These are phyloP conservation scores for Diarsia brunnea DNA, from an alignment of 2,888 invertebrate genomes.

Conservation along the genomic window DNA sequence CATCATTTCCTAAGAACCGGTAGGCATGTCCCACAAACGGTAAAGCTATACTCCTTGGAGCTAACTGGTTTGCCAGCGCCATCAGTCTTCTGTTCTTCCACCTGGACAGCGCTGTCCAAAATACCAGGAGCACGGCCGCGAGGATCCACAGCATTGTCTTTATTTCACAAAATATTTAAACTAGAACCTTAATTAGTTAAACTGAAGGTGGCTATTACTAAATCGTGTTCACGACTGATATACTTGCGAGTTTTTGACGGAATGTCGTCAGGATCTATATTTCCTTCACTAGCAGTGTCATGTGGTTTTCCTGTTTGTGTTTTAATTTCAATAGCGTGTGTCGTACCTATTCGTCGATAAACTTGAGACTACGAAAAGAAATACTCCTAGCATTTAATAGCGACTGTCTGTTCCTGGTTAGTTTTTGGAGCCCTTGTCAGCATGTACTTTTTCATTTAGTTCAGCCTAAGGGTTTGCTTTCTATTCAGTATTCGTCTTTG, in stretches of 20 bases:
- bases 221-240: slow-evolving; percentile 11
- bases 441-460: background rate
- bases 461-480: background rate
- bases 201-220: background rate
- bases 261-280: slow-evolving; percentile 6
- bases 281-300: background rate
- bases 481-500: background rate
- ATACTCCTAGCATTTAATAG: background rate
- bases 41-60: slow-evolving; percentile 46
- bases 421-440: background rate
- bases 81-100: slow-evolving; percentile 61
- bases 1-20: slow-evolving; percentile 64
- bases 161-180: background rate
- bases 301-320: background rate
- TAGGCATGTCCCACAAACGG: slow-evolving; percentile 68
- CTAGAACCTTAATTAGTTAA: background rate
- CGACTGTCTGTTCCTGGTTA: background rate
- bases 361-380: too few species aligned
- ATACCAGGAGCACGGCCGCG: slow-evolving; percentile 37
- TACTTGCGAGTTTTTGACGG: background rate
- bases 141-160: slow-evolving; percentile 43
- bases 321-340: background rate
- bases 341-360: background rate
- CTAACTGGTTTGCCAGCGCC: slow-evolving; percentile 52
- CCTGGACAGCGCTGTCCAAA: slow-evolving; percentile 50